phyloP scores from a whole-genome alignment of 2,797 vertebrate species.

The Eleutherodactylus coqui region DNA sequence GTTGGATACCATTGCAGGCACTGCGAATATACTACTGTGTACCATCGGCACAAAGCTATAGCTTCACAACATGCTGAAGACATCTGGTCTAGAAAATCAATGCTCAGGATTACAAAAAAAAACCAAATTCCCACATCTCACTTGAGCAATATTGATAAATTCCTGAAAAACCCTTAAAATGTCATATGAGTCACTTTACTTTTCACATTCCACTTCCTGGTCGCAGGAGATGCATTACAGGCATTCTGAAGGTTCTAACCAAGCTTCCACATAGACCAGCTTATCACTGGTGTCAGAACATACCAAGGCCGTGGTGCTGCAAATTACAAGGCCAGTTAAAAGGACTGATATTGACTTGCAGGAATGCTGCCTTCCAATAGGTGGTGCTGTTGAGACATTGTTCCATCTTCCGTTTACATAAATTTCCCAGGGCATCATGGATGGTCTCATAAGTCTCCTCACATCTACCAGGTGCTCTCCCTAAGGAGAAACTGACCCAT shows the following conservation, averaged over 20 bases:
- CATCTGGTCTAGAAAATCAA: background rate
- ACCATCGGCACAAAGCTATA: too few species aligned
- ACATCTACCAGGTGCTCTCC: too few species aligned
- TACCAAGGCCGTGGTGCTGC: too few species aligned
- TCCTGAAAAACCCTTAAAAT: background rate
- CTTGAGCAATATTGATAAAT: background rate
- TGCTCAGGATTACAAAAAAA: background rate
- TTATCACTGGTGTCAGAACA: conserved; percentile 9
- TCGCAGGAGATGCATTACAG: background rate
- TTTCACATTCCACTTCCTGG: background rate
- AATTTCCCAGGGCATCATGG: too few species aligned
- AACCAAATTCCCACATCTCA: background rate
- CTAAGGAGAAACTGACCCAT: too few species aligned
- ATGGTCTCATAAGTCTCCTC: too few species aligned
- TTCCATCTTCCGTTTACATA: too few species aligned
- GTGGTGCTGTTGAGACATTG: too few species aligned
- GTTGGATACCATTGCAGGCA: background rate
- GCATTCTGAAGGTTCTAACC: background rate
- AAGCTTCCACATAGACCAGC: too few species aligned
- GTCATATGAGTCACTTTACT: background rate
- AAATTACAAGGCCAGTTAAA: too few species aligned
- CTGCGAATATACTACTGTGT: background rate
- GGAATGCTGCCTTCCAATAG: too few species aligned
- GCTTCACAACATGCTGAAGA: background rate
- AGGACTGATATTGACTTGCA: too few species aligned